Evolutionary conservation across 1,140 invertebrate species (phyloP).

Genomic region (Muscidifurax raptorellus): DNA sequence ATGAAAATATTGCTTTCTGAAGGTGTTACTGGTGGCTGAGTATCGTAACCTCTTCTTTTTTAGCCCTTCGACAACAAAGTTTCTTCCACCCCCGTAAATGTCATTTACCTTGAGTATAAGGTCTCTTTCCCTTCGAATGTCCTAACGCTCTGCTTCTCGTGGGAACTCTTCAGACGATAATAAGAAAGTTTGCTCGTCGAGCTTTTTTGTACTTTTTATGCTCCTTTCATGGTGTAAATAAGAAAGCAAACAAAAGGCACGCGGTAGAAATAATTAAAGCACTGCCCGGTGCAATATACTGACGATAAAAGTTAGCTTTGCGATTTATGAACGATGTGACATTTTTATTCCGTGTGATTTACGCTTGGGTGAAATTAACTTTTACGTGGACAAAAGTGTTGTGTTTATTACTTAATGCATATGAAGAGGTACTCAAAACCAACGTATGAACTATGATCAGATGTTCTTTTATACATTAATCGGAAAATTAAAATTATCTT

Average conservation of each 20-base stretch:
- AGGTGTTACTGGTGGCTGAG: slow-evolving; percentile 60
- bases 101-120: not conserved
- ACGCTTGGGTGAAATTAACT: not conserved
- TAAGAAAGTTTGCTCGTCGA: slow-evolving; percentile 26
- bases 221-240: slow-evolving; percentile 27
- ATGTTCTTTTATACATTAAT: not conserved
- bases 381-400: not conserved
- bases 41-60: slow-evolving; percentile 67
- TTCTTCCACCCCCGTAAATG: not conserved
- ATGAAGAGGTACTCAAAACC: not conserved
- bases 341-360: slow-evolving; percentile 11
- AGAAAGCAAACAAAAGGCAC: slow-evolving; percentile 2
- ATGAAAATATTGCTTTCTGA: slow-evolving; percentile 73
- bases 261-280: slow-evolving; percentile 34
- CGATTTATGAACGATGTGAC: not conserved
- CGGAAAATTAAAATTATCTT: not conserved
- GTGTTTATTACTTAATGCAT: not conserved
- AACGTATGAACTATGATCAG: no score
- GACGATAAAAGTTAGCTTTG: not conserved
- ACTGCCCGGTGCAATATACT: not conserved
- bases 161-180: slow-evolving; percentile 24
- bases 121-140: slow-evolving; percentile 9
- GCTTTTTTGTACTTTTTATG: slow-evolving; percentile 22
- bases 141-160: not conserved
- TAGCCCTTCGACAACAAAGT: not conserved